Evolutionary conservation across 2,797 vertebrate species (phyloP).

Genomic region (Picus viridis): DNA sequence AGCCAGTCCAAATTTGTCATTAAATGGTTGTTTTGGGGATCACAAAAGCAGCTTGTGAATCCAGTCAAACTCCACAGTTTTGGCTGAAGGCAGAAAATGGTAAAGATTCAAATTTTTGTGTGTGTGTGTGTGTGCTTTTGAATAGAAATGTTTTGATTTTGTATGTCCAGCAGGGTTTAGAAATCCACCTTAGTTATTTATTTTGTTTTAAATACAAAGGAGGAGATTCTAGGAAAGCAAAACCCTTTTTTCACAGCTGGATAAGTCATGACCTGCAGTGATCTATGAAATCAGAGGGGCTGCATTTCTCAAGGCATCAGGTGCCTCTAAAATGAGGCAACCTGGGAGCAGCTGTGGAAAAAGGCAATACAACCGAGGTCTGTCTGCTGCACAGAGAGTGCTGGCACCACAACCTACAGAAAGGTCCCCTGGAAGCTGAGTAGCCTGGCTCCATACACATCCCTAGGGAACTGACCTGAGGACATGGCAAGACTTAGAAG

Average conservation of each 20-base stretch:
- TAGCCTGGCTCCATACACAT: accelerated
- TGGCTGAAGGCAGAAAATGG: not conserved
- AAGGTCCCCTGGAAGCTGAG: not conserved
- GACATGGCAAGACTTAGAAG: not conserved
- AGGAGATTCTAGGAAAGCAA: not conserved
- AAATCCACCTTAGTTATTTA: not conserved
- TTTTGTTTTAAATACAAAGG: not conserved
- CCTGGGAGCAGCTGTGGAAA: not conserved
- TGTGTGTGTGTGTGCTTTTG: not conserved
- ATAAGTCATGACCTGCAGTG: accelerated
- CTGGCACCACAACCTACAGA: accelerated
- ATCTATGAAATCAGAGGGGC: not conserved
- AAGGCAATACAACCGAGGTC: not conserved
- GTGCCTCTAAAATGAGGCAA: not conserved
- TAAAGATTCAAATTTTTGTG: not conserved
- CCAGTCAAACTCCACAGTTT: not conserved
- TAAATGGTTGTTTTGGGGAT: not conserved
- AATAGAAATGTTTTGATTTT: not conserved
- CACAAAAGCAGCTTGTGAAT: not conserved
- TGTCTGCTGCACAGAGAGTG: accelerated
- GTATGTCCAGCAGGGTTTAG: not conserved
- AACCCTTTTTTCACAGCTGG: not conserved
- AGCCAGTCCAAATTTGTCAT: accelerated
- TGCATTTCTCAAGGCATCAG: not conserved
- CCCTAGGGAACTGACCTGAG: not conserved